A percentile compares a stretch with the other conserved stretches of the same genome.
These are phyloP conservation scores for Mycalesis mineus DNA, from an alignment of 2,888 invertebrate species.

Conservation along the genomic window DNA sequence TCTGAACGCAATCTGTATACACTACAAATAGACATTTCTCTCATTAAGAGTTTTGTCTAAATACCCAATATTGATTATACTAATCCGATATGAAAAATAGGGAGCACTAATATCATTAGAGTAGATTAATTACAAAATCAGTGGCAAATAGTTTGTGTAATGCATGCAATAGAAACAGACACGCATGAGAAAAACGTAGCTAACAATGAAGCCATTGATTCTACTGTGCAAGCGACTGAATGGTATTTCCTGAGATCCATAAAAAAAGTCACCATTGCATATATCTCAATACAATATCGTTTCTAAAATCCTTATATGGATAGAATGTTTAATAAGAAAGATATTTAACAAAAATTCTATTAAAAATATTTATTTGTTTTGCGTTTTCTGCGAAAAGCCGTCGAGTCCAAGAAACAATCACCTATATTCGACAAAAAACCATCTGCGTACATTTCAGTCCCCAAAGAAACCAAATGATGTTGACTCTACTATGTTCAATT, in stretches of 20 bases:
- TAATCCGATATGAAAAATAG: too few relatives aligned
- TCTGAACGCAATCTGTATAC: not conserved
- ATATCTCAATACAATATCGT: not conserved
- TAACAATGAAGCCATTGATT: not conserved
- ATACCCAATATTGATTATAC: too few relatives aligned
- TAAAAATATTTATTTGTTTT: too few relatives aligned
- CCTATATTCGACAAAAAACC: too few relatives aligned
- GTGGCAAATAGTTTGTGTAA: not conserved
- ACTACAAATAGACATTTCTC: too few relatives aligned
- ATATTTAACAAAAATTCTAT: not conserved
- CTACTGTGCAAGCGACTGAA: not conserved
- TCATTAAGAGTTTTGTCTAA: too few relatives aligned
- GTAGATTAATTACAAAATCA: not conserved
- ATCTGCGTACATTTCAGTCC: too few relatives aligned
- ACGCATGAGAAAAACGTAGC: not conserved
- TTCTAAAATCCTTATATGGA: not conserved
- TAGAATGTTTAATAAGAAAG: not conserved
- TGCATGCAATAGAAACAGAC: not conserved
- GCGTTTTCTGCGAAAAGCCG: too few relatives aligned
- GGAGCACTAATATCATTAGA: not conserved
- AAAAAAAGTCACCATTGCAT: not conserved
- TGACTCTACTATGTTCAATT: too few relatives aligned
- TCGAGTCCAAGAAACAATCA: too few relatives aligned
- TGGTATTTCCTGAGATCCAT: conserved; percentile 4
- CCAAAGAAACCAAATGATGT: too few relatives aligned